Evolutionary conservation across 2,797 vertebrate species (phyloP), one percentile per base, ranked within the genome.

Genomic region (Octomys mimax): DNA sequence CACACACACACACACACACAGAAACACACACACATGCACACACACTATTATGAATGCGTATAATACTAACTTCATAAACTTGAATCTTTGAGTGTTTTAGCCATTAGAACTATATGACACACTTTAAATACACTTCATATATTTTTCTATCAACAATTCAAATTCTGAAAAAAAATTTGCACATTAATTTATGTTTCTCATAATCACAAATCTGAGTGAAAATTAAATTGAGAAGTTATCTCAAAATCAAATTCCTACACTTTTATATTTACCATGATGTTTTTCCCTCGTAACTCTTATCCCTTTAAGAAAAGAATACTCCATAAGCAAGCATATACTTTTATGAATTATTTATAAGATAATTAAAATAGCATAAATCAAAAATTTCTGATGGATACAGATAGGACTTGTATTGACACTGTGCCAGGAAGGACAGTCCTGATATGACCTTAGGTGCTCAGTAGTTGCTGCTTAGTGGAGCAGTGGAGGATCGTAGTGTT

Each of bases 311-410:
- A 16, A 85, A 75, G 28, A 9, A 81, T 10, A 4, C 49, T 10
- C 88, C 18, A 16, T 52, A 91, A 95, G n/a, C 42, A 89, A 94
- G 6, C 22, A 70, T 46, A 87, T 66, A 96, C 4, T 90, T 88
- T 96, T 86, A 96, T 96, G 22, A 82, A 66, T 97, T 97, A 97
- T 96, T 97, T 89, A 97, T 95, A 85, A 96, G 90, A 68, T 97
- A 97, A 98, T 98, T 92, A 93, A 98, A 97, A 95, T 83, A 96
- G 75, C 46, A 87, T 97, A 98, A 97, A 97, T 97, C 79, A 96
- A 42, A 54, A 71, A 31, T 96, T 97, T 98, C 64, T 97, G 95
- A 87, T 28, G 92, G 92, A 91, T 68, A 90, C 96, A 98, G 94
- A 96, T 78, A 71, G 97, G 83, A 93, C 93, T 88, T 91, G 59